Evolutionary conservation across 92 coral and sea anemone species (phyloP), one percentile per base, ranked within the genome.

Genomic region (Epizoanthus illoricatus): DNA sequence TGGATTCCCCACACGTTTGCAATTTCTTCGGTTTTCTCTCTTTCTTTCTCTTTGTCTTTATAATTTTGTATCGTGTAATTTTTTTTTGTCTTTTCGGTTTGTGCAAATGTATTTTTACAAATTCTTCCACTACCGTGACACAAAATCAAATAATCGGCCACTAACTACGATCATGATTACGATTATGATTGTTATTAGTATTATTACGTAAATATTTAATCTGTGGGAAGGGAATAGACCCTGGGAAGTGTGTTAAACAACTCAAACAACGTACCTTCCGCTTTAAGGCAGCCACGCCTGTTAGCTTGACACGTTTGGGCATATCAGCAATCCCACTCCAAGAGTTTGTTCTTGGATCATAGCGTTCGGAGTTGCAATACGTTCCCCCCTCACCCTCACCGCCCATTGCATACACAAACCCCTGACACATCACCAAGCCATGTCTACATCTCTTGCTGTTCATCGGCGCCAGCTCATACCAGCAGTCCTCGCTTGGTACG

Each of bases 381-480:
- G 89, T 83, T 0, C 87, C 73, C 18, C 81, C 91, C 84, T 90
- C 97, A 28, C 90, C 97, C 73, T 92, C 87, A 39, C 97, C 97
- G n/a, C 97, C 97, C 64, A 92, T 81, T 16, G 97, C 97, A 33
- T 90, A 92, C 65, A 92, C 57, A 76, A 88, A 92, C 17, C 90
- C 97, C 33, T 64, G 86, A 47, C 94, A 90, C 55, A 86, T 84
- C 3, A 83, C 84, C 10, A 92, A 76, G 5, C 97, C 97, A 71
- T 92, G 97, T 11, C 97, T 88, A 62, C 92, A 92, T 47, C 97
- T 88, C 73, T 89, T 92, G 71, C 73, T 61, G 36, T 68, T 84
- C 97, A 92, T 92, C 1, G 91, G 92, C 3, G 94, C 92, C 12
- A 92, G 75, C 76, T 90, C 90, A 57, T 90, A 85, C 97, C 97